Base-by-base conservation (phyloP, 2,797 vertebrate genomes). In the Glyptemys insculpta region DNA sequence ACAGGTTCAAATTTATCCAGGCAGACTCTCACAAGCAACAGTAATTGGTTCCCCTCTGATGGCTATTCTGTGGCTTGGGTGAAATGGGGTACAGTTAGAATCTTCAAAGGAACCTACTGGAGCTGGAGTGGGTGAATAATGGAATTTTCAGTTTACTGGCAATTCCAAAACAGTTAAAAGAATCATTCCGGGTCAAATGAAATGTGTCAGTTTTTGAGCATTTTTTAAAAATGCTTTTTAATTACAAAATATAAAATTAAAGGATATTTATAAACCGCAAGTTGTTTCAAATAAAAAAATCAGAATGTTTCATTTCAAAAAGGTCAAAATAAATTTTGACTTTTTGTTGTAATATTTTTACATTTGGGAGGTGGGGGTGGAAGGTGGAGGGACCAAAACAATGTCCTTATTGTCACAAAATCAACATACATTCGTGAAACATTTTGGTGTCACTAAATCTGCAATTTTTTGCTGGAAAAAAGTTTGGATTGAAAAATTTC, bases 331-430 rank as follows among this genome's bases (percentile, higher is more conserved):
- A 68, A 41, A 23, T 41, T 41, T 41, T 72, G n/a, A 37, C 7
- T 14, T 62, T 37, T 37, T 62, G 37, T 72, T 41, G 68, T 72
- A 11, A 41, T 72, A 34, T 37, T 41, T 25, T 68, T 37, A 4
- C 8, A 65, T n/a, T n/a, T 16, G 6, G 18, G 8, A 4, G 34
- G 16, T 9, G 4, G 15, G 62, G 34, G 2, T 4, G 7, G 62
- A 8, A 3, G 12, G 29, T 3, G 29, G 15, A 72, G 37, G n/a
- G 19, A 41, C 19, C 68, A 72, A 72, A 62, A 41, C 37, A 72
- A 23, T 41, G 21, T 72, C n/a, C 37, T 72, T 72, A 72, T 23
- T 37, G n/a, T 25, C 19, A 25, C n/a, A 72, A 25, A 41, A 72
- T 41, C 19, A 72, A 72, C 68, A 72, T 21, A 68, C 1, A 72